Conservation (phyloP, 2,888 invertebrate species). For the Drosophila fungiperda region DNA sequence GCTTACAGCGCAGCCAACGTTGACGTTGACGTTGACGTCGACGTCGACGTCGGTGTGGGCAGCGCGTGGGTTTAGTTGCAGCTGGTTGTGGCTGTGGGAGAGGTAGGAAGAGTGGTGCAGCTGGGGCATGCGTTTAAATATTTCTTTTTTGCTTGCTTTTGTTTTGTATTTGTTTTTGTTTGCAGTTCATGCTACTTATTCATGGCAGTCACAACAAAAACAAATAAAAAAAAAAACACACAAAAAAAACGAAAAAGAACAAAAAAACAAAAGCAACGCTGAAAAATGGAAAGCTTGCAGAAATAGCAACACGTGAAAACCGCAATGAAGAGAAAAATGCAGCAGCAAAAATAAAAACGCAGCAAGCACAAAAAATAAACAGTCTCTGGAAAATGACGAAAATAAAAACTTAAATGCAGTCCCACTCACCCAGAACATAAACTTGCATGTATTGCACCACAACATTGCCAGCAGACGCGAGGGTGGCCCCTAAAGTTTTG, state of each 20-base stretch:
- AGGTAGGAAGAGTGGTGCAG: conserved; percentile 3
- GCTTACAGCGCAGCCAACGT: conserved; percentile 24
- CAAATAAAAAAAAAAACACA: conserved; percentile 28
- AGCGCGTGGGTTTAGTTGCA: conserved; percentile 30
- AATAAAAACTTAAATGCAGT: conserved; percentile 64
- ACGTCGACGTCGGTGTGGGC: conserved; percentile 17
- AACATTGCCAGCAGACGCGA: conserved; percentile 29
- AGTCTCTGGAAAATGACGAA: conserved; percentile 49
- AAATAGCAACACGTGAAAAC: conserved; percentile 76
- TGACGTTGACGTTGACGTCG: conserved; percentile 6
- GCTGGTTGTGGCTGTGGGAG: conserved; percentile 10
- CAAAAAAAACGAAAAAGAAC: conserved; percentile 15
- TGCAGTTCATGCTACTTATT: conserved; percentile 61
- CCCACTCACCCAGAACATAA: conserved; percentile 67
- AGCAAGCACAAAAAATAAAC: conserved; percentile 10
- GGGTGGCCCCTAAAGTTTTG: conserved; percentile 37
- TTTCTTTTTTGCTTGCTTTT: conserved; percentile 3
- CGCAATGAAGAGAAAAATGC: conserved; percentile 56
- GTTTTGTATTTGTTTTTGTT: conserved; percentile 42
- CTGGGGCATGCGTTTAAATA: conserved; percentile 20
- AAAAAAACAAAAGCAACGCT: conserved; percentile 16
- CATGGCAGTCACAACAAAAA: conserved; percentile 54
- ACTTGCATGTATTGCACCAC: conserved; percentile 53
- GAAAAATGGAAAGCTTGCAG: conserved; percentile 53
- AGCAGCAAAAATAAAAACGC: conserved; percentile 18